These are phyloP conservation scores for Allophyes oxyacanthae DNA, from an alignment of 2,888 invertebrate genomes.

Conservation along the genomic window DNA sequence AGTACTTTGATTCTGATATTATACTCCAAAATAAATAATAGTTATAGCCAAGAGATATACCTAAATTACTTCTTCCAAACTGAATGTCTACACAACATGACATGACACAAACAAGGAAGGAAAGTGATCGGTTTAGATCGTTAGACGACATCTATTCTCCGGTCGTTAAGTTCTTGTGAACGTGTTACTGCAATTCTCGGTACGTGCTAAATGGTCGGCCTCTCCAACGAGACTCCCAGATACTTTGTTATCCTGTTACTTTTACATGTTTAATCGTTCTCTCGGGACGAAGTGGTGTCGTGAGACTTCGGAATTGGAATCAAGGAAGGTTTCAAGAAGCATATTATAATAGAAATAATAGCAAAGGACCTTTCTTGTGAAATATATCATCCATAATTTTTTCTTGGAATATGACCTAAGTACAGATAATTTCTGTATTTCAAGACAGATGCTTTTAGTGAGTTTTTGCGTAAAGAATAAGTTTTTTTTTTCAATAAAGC, in stretches of 20 bases:
- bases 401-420: neutral
- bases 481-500: too few species aligned
- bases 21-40: neutral
- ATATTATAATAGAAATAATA: neutral
- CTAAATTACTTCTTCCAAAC: neutral
- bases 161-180: constrained; percentile 82
- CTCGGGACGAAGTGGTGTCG: constrained; percentile 65
- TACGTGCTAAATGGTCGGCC: constrained; percentile 86
- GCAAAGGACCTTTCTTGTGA: too few species aligned
- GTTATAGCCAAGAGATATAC: neutral
- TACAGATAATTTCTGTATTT: neutral
- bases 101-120: constrained; percentile 37
- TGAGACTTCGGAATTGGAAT: constrained; percentile 55
- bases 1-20: neutral
- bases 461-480: too few species aligned
- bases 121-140: constrained; percentile 53
- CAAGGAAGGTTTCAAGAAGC: constrained; percentile 39
- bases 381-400: neutral
- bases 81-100: constrained; percentile 16
- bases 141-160: constrained; percentile 62
- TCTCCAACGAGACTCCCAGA: constrained; percentile 76
- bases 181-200: constrained; percentile 78
- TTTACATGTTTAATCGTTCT: constrained; percentile 88
- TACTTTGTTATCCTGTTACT: constrained; percentile 87
- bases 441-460: too few species aligned